Percentiles rank a stretch among this genome's conserved stretches.
phyloP scores from a whole-genome alignment of 2,113 vertebrate species.

The Albula goreensis region DNA sequence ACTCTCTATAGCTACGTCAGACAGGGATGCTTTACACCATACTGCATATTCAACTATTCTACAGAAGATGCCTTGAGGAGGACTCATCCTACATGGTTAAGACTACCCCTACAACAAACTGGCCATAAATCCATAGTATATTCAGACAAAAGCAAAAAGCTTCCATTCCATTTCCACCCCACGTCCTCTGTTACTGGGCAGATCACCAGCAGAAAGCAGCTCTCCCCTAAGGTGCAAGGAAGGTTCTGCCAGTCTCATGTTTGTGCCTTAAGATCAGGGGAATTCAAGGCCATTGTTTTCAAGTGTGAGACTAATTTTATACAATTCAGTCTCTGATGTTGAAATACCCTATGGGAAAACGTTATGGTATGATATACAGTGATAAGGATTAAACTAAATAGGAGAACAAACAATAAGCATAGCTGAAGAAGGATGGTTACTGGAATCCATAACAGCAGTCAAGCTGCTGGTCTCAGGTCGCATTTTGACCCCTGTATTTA shows the following conservation, averaged over 20 bases:
- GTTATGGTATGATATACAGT: neutral
- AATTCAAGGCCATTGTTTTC: neutral
- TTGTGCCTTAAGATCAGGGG: neutral
- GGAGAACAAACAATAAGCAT: neutral
- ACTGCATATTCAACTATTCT: neutral
- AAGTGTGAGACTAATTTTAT: neutral
- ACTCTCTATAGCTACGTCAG: neutral
- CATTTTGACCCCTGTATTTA: slow-evolving; percentile 3
- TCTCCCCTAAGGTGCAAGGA: neutral
- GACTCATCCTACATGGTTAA: neutral
- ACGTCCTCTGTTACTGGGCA: neutral
- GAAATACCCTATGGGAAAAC: neutral
- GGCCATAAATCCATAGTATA: neutral
- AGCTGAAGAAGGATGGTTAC: neutral
- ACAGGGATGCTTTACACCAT: neutral
- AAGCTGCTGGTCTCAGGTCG: neutral
- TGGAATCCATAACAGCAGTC: neutral
- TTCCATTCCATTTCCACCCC: neutral
- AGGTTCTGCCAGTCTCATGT: neutral
- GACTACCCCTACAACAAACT: neutral
- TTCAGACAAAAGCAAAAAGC: neutral
- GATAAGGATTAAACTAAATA: neutral
- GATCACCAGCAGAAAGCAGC: neutral
- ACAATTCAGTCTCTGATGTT: neutral
- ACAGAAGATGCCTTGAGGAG: neutral